Conservation (phyloP, 2,888 invertebrate species). For the Xanthostigma xanthostigma region DNA sequence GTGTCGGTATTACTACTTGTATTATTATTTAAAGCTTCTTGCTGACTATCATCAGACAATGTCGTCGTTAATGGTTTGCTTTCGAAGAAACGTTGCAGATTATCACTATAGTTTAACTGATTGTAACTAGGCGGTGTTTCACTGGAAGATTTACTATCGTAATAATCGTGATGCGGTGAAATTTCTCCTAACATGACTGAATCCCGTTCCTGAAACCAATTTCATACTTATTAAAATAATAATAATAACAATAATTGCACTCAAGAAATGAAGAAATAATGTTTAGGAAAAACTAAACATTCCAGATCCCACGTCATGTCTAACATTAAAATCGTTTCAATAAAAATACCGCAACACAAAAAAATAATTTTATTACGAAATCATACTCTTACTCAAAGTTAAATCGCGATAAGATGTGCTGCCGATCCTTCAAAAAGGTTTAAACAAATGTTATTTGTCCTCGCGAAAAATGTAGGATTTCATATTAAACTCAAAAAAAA, state of each 20-base stretch:
- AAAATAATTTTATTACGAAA: too few species aligned
- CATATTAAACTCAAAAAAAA: slow-evolving; percentile 1
- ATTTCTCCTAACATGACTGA: slow-evolving; percentile 74
- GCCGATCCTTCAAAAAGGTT: too few species aligned
- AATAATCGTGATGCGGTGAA: slow-evolving; percentile 69
- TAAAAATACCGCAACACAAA: slow-evolving; percentile 2
- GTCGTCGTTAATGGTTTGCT: slow-evolving; percentile 50
- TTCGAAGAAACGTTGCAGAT: slow-evolving; percentile 44
- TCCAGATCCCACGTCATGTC: too few species aligned
- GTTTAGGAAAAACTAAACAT: too few species aligned
- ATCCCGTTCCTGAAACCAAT: slow-evolving; percentile 47
- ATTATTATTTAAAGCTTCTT: slow-evolving; percentile 10
- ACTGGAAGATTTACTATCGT: slow-evolving; percentile 62
- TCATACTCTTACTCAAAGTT: too few species aligned
- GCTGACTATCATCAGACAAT: slow-evolving; percentile 34
- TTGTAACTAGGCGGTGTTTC: slow-evolving; percentile 72
- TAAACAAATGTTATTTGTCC: too few species aligned
- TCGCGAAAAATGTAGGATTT: too few species aligned
- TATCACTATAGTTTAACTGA: slow-evolving; percentile 75
- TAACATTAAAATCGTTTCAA: slow-evolving; percentile 7
- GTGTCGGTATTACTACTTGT: slow-evolving; percentile 25
- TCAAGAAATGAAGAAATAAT: neutral
- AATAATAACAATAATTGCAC: too few species aligned
- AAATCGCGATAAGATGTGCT: too few species aligned
- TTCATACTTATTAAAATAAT: neutral